These are phyloP conservation scores for Stenopsyche tienmushanensis DNA, from an alignment of 1,140 invertebrate genomes.

Conservation along the genomic window DNA sequence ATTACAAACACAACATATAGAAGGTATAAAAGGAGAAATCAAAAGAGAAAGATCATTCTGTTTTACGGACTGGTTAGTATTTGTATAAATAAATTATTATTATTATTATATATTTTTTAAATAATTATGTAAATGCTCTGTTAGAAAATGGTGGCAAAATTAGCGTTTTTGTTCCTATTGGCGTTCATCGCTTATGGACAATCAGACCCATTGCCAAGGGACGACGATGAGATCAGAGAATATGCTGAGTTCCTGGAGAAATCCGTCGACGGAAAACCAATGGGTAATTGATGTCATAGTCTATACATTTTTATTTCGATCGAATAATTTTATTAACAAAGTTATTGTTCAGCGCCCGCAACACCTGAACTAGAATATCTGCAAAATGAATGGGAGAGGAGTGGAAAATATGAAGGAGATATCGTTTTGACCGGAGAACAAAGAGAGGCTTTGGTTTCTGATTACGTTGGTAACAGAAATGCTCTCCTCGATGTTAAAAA, in stretches of 20 bases:
- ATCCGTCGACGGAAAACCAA: conserved; percentile 18
- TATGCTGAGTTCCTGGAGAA: conserved; percentile 21
- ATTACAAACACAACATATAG: too few relatives aligned
- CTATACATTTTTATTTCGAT: background rate
- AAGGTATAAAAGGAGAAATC: too few relatives aligned
- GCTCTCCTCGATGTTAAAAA: conserved; percentile 60
- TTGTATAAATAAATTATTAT: background rate
- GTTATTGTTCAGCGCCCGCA: too few relatives aligned
- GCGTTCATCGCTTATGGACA: background rate
- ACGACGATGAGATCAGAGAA: background rate
- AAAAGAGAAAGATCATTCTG: background rate
- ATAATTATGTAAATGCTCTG: too few relatives aligned
- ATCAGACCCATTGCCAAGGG: background rate
- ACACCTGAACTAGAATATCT: too few relatives aligned
- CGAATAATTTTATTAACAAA: conserved; percentile 2
- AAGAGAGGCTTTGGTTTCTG: conserved; percentile 48
- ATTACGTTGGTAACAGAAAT: conserved; percentile 55
- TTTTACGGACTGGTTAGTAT: background rate
- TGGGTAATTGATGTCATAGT: background rate
- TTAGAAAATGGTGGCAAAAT: too few relatives aligned
- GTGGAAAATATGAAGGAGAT: conserved; percentile 56
- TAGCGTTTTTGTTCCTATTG: background rate
- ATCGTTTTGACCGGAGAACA: conserved; percentile 52
- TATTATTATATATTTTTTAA: too few relatives aligned
- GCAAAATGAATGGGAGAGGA: conserved; percentile 52